A percentile compares a stretch with the other conserved stretches of the same genome.
phyloP scores from a whole-genome alignment of 2,797 vertebrate species.

The Psittacula echo region DNA sequence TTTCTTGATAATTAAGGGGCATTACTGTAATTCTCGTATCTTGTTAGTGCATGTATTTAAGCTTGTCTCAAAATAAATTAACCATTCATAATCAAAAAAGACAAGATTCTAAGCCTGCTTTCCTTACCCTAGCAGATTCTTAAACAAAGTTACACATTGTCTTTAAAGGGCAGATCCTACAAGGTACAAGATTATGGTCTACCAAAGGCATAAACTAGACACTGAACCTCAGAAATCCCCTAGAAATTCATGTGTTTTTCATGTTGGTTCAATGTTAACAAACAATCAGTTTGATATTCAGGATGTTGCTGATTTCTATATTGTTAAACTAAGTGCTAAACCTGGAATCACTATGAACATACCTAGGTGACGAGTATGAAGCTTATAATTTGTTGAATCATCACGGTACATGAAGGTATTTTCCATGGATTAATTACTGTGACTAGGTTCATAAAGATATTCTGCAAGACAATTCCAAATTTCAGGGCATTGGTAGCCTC shows the following conservation, averaged over 20 bases:
- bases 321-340: background rate
- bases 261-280: background rate
- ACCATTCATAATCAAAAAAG: background rate
- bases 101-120: background rate
- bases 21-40: background rate
- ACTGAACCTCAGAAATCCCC: background rate
- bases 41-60: background rate
- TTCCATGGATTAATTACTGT: background rate
- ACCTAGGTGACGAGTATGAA: background rate
- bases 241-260: fast-evolving
- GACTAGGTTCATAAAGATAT: background rate
- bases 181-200: background rate
- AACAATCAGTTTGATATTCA: background rate
- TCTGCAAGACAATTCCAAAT: background rate
- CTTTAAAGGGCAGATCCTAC: background rate
- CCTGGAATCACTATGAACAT: background rate
- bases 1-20: background rate
- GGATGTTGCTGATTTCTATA: background rate
- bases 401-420: background rate
- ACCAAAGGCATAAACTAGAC: background rate
- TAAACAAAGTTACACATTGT: background rate
- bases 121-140: background rate
- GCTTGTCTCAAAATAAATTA: background rate
- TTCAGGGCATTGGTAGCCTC: background rate
- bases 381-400: background rate